Base-by-base conservation (phyloP, 2,888 invertebrate species). In the Drosophila leonis region DNA sequence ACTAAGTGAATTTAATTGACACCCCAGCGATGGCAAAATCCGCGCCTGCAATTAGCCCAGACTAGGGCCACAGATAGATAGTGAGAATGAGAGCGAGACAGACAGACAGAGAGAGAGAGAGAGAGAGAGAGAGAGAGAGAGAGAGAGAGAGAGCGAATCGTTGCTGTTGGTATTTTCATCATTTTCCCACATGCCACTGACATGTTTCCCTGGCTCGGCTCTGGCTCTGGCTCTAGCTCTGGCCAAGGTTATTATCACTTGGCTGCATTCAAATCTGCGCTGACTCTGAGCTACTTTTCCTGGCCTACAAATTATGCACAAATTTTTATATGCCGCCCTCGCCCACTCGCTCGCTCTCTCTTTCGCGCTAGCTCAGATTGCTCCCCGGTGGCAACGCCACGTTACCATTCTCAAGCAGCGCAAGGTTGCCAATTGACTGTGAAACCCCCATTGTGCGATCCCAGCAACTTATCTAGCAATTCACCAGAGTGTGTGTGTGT, bases 1-100 rank as follows among this genome's bases (percentile, higher is more conserved):
- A 69, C 73, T 83, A 76, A 87, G 74, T 88, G 85, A 75, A 84
- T 88, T 88, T 84, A 89, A 89, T 89, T 90, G 84, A 88, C 84
- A 90, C 85, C 88, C 75, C 79, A 68, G 68, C 71, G 77, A 68
- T 71, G 73, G 66, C 73, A 76, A 83, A 87, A 88, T 84, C 85
- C 85, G 88, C 90, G 84, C 67, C 90, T 70, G 90, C 88, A 84
- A 84, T 84, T 89, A 84, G 83, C 73, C 65, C 60, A 66, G 64
- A 33, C 69, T 42, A 66, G 52, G 44, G 79, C 61, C 24, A 8
- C 31, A 20, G 0, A 18, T 20, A 62, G 41, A 31, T 6, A 24
- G n/a, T 35, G 49, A 20, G 39, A 44, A n/a, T n/a, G 18, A 35
- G 35, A 42, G 20, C n/a, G 9, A 20, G 42, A 52, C 27, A 29